A percentile compares a stretch with the other conserved stretches of the same genome.
These are phyloP conservation scores for Chionoecetes opilio DNA, from an alignment of 1,140 invertebrate genomes.

Conservation along the genomic window DNA sequence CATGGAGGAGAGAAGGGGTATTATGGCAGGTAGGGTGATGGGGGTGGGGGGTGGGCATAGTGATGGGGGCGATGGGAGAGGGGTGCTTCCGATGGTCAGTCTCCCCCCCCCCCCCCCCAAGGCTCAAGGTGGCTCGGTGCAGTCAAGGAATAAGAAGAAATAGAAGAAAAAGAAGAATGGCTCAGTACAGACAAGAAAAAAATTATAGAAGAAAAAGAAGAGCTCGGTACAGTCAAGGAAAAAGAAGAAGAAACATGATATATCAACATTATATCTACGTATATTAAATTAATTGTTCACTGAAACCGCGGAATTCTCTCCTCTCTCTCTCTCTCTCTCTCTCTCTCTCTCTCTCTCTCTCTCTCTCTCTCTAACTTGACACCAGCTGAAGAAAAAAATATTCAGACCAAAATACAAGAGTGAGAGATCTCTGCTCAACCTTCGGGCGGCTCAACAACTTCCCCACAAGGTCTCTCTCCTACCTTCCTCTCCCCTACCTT, in stretches of 20 bases:
- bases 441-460: neutral
- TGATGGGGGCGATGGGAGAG: neutral
- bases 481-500: neutral
- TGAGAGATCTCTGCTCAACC: neutral
- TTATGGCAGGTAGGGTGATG: neutral
- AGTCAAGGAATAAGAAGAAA: neutral
- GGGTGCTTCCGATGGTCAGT: neutral
- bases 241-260: neutral
- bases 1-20: neutral
- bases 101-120: neutral
- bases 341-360: slow-evolving; percentile 27
- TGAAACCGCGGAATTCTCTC: neutral
- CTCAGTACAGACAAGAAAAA: neutral
- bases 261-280: neutral
- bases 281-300: no score
- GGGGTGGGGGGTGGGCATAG: neutral
- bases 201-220: neutral
- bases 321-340: neutral
- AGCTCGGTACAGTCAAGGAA: neutral
- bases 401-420: neutral
- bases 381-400: no score
- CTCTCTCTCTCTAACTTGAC: neutral
- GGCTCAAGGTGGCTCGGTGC: neutral
- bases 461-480: neutral
- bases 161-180: slow-evolving; percentile 18